A percentile compares a stretch with the other conserved stretches of the same genome.
Evolutionary conservation across 2,797 vertebrate genomes (phyloP).

Genomic region (Clarias fuscus): DNA sequence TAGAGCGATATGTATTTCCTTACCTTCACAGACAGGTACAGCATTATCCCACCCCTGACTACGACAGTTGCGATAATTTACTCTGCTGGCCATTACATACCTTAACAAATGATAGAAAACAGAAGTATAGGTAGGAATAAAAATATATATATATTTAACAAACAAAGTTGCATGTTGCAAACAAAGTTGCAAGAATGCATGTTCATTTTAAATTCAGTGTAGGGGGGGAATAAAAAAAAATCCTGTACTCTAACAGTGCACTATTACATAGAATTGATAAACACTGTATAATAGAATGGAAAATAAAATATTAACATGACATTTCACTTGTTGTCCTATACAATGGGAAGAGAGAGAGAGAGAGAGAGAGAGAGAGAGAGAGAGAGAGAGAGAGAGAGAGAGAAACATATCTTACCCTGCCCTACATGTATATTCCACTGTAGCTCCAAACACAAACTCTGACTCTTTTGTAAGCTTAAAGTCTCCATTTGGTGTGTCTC

Average conservation of each 20-base stretch:
- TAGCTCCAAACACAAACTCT: slow-evolving; percentile 73
- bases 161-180: too few relatives aligned
- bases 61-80: slow-evolving; percentile 60
- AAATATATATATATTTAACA: not conserved
- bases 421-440: slow-evolving; percentile 68
- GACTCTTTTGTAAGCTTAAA: slow-evolving; percentile 59
- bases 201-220: not conserved
- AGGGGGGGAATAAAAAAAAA: not conserved
- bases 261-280: not conserved
- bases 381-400: not conserved
- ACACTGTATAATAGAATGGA: not conserved
- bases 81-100: slow-evolving; percentile 69
- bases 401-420: slow-evolving; percentile 63
- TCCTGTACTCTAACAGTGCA: not conserved
- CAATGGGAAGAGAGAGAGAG: too few relatives aligned
- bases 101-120: slow-evolving; percentile 49
- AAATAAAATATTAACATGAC: not conserved
- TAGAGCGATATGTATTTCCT: not conserved
- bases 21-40: slow-evolving; percentile 73
- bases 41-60: slow-evolving; percentile 67
- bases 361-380: too few relatives aligned
- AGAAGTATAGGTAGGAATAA: not conserved
- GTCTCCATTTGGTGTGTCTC: slow-evolving; percentile 66
- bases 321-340: not conserved
- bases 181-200: not conserved